Evolutionary conservation across 2,113 vertebrate genomes (phyloP).

Genomic region (Phoenicopterus ruber): DNA sequence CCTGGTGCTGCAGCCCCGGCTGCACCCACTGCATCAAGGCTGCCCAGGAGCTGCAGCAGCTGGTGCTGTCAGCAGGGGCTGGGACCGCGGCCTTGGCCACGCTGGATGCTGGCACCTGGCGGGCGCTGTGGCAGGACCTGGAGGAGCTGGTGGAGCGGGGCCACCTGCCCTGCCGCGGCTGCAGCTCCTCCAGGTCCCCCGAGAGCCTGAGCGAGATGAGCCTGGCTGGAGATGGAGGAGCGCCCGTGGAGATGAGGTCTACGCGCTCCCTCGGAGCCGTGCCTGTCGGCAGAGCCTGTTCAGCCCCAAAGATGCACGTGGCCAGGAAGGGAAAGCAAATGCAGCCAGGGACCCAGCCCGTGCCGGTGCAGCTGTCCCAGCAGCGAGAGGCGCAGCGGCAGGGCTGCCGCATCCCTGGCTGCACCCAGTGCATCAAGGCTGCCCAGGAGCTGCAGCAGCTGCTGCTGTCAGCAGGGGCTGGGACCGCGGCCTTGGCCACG

Average conservation of each 20-base stretch:
- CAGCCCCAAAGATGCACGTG: not conserved
- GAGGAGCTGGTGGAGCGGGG: too few relatives aligned
- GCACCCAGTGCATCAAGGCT: not conserved
- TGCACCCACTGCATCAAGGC: not conserved
- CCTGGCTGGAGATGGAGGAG: too few relatives aligned
- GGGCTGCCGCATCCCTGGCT: not conserved
- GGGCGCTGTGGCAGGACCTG: too few relatives aligned
- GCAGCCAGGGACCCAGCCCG: not conserved
- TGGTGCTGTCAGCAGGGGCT: not conserved
- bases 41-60: not conserved
- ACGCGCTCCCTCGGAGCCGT: too few relatives aligned
- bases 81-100: too few relatives aligned
- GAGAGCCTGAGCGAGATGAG: too few relatives aligned
- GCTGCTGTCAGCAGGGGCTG: not conserved
- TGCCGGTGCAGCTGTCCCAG: not conserved
- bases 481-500: too few relatives aligned
- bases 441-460: not conserved
- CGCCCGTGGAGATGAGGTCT: too few relatives aligned
- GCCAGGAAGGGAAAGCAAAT: not conserved
- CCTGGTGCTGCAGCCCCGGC: not conserved
- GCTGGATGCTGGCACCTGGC: too few relatives aligned
- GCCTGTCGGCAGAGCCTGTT: fast-evolving
- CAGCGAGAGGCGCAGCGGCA: not conserved
- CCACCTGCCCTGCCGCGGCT: too few relatives aligned
- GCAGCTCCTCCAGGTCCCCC: too few relatives aligned